A percentile compares a stretch with the other conserved stretches of the same genome.
phyloP scores from a whole-genome alignment of 2,113 vertebrate genomes.

The Sardina pilchardus region DNA sequence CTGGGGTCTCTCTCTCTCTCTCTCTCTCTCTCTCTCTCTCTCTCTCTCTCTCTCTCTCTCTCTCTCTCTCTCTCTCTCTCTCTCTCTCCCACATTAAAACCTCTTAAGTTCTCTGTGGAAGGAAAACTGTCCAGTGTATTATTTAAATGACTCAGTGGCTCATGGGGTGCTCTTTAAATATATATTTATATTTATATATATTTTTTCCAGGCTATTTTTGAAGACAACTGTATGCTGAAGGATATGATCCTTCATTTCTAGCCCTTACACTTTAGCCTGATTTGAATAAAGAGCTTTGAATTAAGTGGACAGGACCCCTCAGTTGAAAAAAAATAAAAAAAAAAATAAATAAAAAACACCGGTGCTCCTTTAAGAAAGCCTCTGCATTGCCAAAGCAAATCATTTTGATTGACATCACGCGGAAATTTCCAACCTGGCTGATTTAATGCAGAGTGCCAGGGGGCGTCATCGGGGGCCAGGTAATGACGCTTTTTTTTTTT shows the following conservation, averaged over 20 bases:
- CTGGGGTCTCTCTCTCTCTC: neutral
- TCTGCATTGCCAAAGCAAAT: slow-evolving; percentile 80
- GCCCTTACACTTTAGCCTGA: slow-evolving; percentile 66
- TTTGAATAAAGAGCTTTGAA: slow-evolving; percentile 81
- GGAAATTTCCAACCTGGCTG: slow-evolving; percentile 78
- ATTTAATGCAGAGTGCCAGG: slow-evolving; percentile 92
- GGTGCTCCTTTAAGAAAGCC: slow-evolving; percentile 75
- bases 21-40: neutral
- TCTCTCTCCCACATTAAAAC: slow-evolving; percentile 59
- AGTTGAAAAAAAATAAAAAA: slow-evolving; percentile 25
- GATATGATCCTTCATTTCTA: slow-evolving; percentile 68
- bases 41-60: neutral
- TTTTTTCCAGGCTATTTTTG: slow-evolving; percentile 64
- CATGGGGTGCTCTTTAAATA: slow-evolving; percentile 63
- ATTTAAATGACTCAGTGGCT: slow-evolving; percentile 64
- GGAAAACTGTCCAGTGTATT: slow-evolving; percentile 71
- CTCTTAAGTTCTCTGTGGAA: slow-evolving; percentile 62
- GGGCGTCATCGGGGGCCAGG: slow-evolving; percentile 90
- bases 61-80: slow-evolving; percentile 44
- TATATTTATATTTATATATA: slow-evolving; percentile 34
- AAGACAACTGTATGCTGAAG: slow-evolving; percentile 73
- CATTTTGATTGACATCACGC: slow-evolving; percentile 90
- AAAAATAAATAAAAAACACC: too few species aligned
- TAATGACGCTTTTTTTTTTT: slow-evolving; percentile 71
- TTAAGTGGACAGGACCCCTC: slow-evolving; percentile 76